These are phyloP conservation scores for Lasioglossum malachurum DNA, from an alignment of 2,888 invertebrate genomes.

Conservation along the genomic window DNA sequence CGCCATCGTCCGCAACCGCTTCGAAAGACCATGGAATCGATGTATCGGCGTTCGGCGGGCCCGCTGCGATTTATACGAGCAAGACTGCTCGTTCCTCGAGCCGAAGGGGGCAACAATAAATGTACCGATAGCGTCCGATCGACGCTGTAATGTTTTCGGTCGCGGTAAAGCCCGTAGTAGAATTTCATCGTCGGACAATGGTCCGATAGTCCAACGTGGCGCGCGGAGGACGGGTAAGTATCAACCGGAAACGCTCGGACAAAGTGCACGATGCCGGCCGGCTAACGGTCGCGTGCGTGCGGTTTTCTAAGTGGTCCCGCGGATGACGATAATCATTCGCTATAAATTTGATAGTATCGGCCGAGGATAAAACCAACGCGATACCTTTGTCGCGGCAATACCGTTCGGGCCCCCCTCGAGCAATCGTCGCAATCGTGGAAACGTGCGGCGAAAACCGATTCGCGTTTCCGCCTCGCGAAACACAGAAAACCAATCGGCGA, in stretches of 20 bases:
- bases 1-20: neutral
- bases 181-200: conserved; percentile 24
- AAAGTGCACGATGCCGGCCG: conserved; percentile 1
- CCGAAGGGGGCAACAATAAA: neutral
- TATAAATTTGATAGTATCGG: conserved; percentile 29
- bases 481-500: neutral
- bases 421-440: neutral
- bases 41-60: neutral
- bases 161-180: conserved; percentile 16
- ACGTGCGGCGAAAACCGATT: conserved; percentile 12
- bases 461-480: neutral
- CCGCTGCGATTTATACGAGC: neutral
- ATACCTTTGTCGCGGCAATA: neutral
- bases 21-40: neutral
- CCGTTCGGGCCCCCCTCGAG: neutral
- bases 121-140: neutral
- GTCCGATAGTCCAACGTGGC: neutral
- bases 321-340: conserved; percentile 33
- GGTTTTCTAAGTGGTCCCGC: conserved; percentile 13
- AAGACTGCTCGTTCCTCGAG: neutral
- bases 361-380: neutral
- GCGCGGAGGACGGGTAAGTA: neutral
- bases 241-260: conserved; percentile 11
- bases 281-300: neutral
- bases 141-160: neutral